These are phyloP conservation scores for Drosophila leontia DNA, from an alignment of 1,140 invertebrate species.

Conservation along the genomic window DNA sequence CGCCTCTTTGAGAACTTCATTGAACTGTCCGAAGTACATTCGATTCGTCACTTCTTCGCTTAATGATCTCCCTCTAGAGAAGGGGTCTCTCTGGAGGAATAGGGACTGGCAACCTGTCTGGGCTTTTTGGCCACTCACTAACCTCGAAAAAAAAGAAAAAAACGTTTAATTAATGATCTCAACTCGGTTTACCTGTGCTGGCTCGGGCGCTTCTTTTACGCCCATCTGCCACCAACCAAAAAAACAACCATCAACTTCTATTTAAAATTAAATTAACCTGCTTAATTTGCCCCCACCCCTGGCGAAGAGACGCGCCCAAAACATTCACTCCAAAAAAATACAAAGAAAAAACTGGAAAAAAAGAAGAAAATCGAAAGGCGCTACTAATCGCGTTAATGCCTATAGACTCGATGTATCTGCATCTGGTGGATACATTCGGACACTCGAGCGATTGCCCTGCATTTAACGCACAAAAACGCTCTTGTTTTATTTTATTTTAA, in stretches of 20 bases:
- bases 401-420: conserved; percentile 61
- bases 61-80: conserved; percentile 57
- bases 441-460: conserved; percentile 58
- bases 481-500: conserved; percentile 50
- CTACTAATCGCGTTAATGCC: conserved; percentile 79
- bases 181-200: conserved; percentile 35
- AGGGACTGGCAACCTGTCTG: conserved; percentile 62
- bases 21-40: conserved; percentile 48
- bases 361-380: conserved; percentile 76
- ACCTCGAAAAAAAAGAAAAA: conserved; percentile 57
- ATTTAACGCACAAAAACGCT: conserved; percentile 78
- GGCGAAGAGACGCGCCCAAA: conserved; percentile 68
- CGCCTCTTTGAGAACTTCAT: conserved; percentile 44
- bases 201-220: conserved; percentile 70
- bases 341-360: conserved; percentile 6
- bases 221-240: conserved; percentile 66
- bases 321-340: conserved; percentile 64
- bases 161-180: conserved; percentile 74
- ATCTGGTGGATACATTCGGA: conserved; percentile 45
- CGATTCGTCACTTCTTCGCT: conserved; percentile 54
- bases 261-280: conserved; percentile 83
- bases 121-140: conserved; percentile 63
- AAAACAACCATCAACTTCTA: conserved; percentile 71
- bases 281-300: conserved; percentile 70
- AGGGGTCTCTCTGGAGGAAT: conserved; percentile 18